These are phyloP conservation scores for Tribolium madens DNA, from an alignment of 1,140 invertebrate species.

Conservation along the genomic window DNA sequence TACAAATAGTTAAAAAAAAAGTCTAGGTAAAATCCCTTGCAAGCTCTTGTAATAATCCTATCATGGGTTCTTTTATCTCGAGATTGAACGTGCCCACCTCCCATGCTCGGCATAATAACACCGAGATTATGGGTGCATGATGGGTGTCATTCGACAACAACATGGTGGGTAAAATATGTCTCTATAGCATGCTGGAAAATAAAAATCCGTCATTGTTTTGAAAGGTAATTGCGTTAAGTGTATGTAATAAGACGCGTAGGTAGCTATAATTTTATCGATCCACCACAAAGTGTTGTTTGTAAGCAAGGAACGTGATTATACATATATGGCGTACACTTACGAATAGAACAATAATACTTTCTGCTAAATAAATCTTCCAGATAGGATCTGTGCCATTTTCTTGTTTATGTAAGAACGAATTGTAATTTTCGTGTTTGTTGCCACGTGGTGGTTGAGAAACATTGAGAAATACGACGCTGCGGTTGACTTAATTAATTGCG, in stretches of 20 bases:
- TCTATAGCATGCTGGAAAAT: neutral
- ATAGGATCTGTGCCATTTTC: constrained; percentile 52
- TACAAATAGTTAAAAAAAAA: neutral
- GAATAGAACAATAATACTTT: constrained; percentile 53
- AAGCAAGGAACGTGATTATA: constrained; percentile 52
- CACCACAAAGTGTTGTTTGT: constrained; percentile 33
- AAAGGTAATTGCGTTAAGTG: constrained; percentile 33
- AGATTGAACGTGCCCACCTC: constrained; percentile 3
- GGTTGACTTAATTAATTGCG: neutral
- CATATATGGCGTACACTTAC: constrained; percentile 50
- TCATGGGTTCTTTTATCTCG: neutral
- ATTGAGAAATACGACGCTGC: constrained; percentile 1
- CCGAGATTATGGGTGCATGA: constrained; percentile 21
- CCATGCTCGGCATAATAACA: neutral
- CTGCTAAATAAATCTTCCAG: constrained; percentile 50
- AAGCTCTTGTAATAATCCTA: neutral
- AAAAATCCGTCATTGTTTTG: constrained; percentile 27
- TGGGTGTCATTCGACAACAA: constrained; percentile 11
- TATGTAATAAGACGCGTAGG: constrained; percentile 53
- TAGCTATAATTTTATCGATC: constrained; percentile 56
- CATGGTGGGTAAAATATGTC: constrained; percentile 21
- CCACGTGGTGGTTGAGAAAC: constrained; percentile 4
- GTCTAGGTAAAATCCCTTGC: neutral
- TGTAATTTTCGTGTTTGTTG: constrained; percentile 35
- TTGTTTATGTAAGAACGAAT: constrained; percentile 29